phyloP scores from a whole-genome alignment of 2,888 invertebrate species.

The Drosophila ochracea region DNA sequence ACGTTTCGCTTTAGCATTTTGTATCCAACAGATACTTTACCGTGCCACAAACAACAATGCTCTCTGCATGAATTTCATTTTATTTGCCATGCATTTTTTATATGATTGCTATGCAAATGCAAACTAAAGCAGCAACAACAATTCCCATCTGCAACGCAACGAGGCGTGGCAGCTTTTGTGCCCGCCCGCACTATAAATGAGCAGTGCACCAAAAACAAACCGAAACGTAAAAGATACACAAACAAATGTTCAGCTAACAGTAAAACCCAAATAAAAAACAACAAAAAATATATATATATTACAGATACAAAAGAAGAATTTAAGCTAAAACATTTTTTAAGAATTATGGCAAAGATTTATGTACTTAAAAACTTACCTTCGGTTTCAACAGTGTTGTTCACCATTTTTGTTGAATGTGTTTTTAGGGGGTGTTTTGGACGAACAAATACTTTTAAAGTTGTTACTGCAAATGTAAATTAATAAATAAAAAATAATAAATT shows the following conservation, averaged over 20 bases:
- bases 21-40: constrained; percentile 59
- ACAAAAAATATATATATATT: not conserved
- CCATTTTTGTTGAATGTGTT: constrained; percentile 49
- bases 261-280: constrained; percentile 14
- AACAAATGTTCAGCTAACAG: constrained; percentile 34
- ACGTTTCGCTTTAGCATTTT: constrained; percentile 47
- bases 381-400: constrained; percentile 59
- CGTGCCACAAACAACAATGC: constrained; percentile 43
- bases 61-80: constrained; percentile 61
- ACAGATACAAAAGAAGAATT: constrained; percentile 2
- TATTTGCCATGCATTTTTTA: constrained; percentile 57
- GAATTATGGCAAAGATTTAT: constrained; percentile 1
- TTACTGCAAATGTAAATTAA: constrained; percentile 20
- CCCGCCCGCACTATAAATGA: constrained; percentile 50
- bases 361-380: constrained; percentile 55
- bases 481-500: not conserved
- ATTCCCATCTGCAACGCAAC: constrained; percentile 56
- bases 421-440: not conserved
- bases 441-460: constrained; percentile 11
- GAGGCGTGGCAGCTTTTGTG: constrained; percentile 72
- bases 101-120: constrained; percentile 72
- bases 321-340: constrained; percentile 10
- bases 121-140: constrained; percentile 43
- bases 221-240: constrained; percentile 26
- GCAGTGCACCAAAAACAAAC: constrained; percentile 25